Evolutionary conservation across 2,113 vertebrate genomes (phyloP).

Genomic region (Pyxicephalus adspersus): DNA sequence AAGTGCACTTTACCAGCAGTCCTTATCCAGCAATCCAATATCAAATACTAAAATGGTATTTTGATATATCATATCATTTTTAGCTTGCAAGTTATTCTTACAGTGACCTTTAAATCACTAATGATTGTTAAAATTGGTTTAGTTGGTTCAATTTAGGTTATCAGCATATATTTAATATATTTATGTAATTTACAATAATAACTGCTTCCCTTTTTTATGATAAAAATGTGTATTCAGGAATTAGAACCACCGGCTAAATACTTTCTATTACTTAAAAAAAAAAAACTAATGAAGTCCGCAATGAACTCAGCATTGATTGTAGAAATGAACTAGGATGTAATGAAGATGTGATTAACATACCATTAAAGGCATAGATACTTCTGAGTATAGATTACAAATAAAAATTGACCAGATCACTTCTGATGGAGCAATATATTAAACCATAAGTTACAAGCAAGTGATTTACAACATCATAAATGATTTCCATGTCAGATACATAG

Average conservation of each 20-base stretch:
- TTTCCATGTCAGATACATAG: conserved; percentile 20
- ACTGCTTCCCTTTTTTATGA: too few species aligned
- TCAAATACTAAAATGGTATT: too few species aligned
- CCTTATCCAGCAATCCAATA: too few species aligned
- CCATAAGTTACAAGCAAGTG: conserved; percentile 25
- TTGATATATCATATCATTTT: too few species aligned
- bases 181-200: too few species aligned
- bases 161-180: too few species aligned
- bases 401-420: conserved; percentile 38
- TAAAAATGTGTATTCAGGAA: not conserved
- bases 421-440: conserved; percentile 35
- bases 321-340: conserved; percentile 22
- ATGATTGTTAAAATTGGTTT: too few species aligned
- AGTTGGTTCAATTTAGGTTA: too few species aligned
- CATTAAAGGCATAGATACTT: conserved; percentile 35
- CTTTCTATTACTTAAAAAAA: not conserved
- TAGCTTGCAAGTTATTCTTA: too few species aligned
- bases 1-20: too few species aligned
- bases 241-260: not conserved
- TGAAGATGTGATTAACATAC: conserved; percentile 44
- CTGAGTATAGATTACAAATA: conserved; percentile 41
- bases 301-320: conserved; percentile 8
- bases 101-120: too few species aligned
- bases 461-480: conserved; percentile 25
- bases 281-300: not conserved